Evolutionary conservation across 2,888 invertebrate genomes (phyloP), one percentile per base, ranked within the genome.

Genomic region (Morpho helenor): DNA sequence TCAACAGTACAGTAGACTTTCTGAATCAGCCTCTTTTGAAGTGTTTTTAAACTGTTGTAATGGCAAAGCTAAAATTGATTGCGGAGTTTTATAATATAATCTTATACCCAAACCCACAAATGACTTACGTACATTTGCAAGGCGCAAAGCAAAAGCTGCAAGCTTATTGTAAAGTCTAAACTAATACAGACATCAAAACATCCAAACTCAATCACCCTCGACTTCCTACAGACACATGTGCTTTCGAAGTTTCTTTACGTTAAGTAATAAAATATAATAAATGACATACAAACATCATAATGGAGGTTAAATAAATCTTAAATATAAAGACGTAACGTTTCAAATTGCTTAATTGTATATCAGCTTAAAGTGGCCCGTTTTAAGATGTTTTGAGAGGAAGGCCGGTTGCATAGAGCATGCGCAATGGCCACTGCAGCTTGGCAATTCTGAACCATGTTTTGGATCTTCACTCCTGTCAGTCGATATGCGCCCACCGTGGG

Each of bases 351-450:
- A 61, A 63, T 56, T 50, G 44, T 57, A 47, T 50, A 52, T 62
- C 60, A 68, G 57, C 57, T 54, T 59, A 69, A 68, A 63, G 62
- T 72, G 66, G 69, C 65, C 52, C 64, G 63, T 61, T 66, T 66
- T 66, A 74, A 74, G 75, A 76, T 76, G 77, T 66, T 77, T 66
- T 64, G 64, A 75, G 74, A 76, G 71, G 69, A 74, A 74, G 73
- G 78, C 70, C 79, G 77, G 77, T 80, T 83, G 83, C 79, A 81
- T 64, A 57, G 72, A 87, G 89, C 89, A 80, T 79, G 88, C 88
- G 88, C 69, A 60, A 61, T 72, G 55, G 61, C 64, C 75, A 79
- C 77, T 88, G 88, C 88, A 88, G 87, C 80, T 81, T 75, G 75
- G 75, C 74, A 74, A 69, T 75, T 77, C 76, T 73, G 75, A 76